Evolutionary conservation across 1,140 invertebrate genomes (phyloP), one percentile per base, ranked within the genome.

Genomic region (Holcopasites calliopsidis): DNA sequence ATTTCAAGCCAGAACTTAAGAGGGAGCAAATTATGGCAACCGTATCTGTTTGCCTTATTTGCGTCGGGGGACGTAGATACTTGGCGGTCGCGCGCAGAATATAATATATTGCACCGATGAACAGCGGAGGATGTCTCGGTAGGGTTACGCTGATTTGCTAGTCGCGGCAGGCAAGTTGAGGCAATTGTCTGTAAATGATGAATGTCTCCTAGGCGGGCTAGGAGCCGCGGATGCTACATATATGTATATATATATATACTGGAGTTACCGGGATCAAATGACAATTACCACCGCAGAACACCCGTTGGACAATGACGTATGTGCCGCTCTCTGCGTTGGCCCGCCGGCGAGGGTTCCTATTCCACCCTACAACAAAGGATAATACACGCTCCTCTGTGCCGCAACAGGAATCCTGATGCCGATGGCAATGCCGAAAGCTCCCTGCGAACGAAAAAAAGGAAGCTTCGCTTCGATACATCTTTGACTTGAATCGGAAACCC

Each of bases 121-220:
- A 77, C 75, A 71, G 23, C 66, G 68, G 54, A 26, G 50, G 71
- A 76, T 52, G 75, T 79, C 72, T 76, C 68, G 69, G 52, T 74
- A 73, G 76, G 69, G 75, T 78, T 76, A 60, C 61, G 49, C 68
- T 49, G 70, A 49, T 66, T 54, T 64, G 47, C 58, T 52, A 62
- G 76, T 79, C 81, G 76, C 57, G 80, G 76, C 76, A 85, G 85
- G 77, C 80, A 83, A 86, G 87, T 85, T 82, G 76, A 85, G 82
- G 85, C 84, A 88, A 87, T 88, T 88, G 87, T 88, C 87, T 88
- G 87, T 88, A 87, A 88, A 88, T 88, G 87, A 88, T 88, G 85
- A 85, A 88, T 88, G 86, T 85, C 79, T 80, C 66, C 77, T 72
- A 79, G 77, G 71, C 73, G 76, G 79, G 75, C 64, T 77, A 76